These are phyloP conservation scores for Lathamus discolor DNA, from an alignment of 2,113 vertebrate species.

Conservation along the genomic window DNA sequence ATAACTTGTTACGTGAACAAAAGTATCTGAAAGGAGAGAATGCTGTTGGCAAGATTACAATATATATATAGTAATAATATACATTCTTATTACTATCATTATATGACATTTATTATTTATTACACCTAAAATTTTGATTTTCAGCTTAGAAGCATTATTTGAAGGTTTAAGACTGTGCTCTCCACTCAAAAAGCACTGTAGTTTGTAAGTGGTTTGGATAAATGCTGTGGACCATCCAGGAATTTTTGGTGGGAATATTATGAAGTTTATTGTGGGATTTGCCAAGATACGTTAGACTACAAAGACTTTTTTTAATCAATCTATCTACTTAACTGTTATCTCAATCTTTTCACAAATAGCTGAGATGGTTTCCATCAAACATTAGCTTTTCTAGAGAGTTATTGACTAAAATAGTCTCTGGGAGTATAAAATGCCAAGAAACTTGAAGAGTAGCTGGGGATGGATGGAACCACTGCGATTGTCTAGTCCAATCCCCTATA, in stretches of 20 bases:
- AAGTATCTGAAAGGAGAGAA: slow-evolving; percentile 69
- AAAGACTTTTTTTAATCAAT: slow-evolving; percentile 69
- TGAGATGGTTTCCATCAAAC: slow-evolving; percentile 74
- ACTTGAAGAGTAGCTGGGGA: not conserved
- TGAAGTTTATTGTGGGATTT: slow-evolving; percentile 70
- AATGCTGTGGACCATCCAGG: slow-evolving; percentile 47
- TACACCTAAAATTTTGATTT: not conserved
- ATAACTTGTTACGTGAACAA: slow-evolving; percentile 72
- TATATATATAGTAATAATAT: not conserved
- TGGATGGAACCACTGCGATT: not conserved
- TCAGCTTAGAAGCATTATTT: slow-evolving; percentile 68
- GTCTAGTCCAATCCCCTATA: not conserved
- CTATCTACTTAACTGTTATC: slow-evolving; percentile 27
- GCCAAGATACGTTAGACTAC: slow-evolving; percentile 74
- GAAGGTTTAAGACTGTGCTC: slow-evolving; percentile 48
- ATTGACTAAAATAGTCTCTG: slow-evolving; percentile 67
- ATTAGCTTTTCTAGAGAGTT: slow-evolving; percentile 74
- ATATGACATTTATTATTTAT: not conserved
- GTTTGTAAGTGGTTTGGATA: slow-evolving; percentile 60
- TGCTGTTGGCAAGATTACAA: not conserved
- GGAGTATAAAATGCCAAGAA: slow-evolving; percentile 74
- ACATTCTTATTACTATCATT: not conserved
- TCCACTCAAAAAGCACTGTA: slow-evolving; percentile 74
- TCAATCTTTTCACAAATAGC: slow-evolving; percentile 72
- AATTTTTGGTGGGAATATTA: slow-evolving; percentile 61